Conservation (phyloP, 1,140 invertebrate species). For the Stegodyphus dumicola region DNA sequence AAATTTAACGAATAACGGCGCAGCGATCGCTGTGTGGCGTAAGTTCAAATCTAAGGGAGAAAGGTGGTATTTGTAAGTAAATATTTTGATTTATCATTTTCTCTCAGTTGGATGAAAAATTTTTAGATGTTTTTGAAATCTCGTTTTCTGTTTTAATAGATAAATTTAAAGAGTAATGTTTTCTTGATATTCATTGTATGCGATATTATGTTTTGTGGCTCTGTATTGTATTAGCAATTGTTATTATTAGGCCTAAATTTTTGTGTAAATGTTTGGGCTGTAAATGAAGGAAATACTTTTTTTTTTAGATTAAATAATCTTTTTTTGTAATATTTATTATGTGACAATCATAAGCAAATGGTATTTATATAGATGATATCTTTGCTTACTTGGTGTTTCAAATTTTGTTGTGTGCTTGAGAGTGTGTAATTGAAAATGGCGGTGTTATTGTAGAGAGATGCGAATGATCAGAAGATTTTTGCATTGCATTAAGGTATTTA, state of each 20-base stretch:
- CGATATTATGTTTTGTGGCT: not conserved
- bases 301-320: not conserved
- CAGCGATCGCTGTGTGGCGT: conserved; percentile 42
- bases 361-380: not conserved
- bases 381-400: not conserved
- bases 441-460: not conserved
- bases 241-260: conserved; percentile 9
- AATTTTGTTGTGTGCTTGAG: not conserved
- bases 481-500: not conserved
- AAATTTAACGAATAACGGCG: conserved; percentile 19
- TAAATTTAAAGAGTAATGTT: not conserved
- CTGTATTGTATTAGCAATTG: not conserved
- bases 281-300: not conserved
- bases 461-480: not conserved
- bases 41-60: conserved; percentile 54
- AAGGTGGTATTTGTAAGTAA: conserved; percentile 37
- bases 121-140: not conserved
- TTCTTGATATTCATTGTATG: not conserved
- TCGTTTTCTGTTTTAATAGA: not conserved
- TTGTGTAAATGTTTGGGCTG: not conserved
- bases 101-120: not conserved
- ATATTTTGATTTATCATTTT: conserved; percentile 40
- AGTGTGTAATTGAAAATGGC: not conserved
- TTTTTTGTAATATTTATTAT: not conserved
- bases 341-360: not conserved